Percentiles rank a stretch among this genome's conserved stretches.
Conservation (phyloP, 2,113 vertebrate genomes). For the Ginglymostoma cirratum region DNA sequence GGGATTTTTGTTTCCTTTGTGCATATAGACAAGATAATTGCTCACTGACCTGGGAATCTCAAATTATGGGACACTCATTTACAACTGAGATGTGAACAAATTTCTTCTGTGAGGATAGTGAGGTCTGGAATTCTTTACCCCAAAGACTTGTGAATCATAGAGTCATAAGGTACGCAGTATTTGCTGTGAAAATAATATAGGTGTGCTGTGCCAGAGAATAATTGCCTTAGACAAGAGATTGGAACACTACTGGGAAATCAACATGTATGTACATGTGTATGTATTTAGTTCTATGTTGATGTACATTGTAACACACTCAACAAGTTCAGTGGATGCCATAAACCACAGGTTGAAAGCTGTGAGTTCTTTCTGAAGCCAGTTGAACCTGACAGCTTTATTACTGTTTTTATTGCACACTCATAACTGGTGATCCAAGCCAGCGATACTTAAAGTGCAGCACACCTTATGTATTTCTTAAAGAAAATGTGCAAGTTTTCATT, state of each 20-base stretch:
- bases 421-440: background rate
- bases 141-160: background rate
- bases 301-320: background rate
- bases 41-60: no score
- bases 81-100: no score
- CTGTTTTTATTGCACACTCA: background rate
- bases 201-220: background rate
- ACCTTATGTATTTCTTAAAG: background rate
- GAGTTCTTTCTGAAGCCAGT: background rate
- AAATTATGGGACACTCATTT: no score
- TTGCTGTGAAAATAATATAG: background rate
- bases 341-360: background rate
- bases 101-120: no score
- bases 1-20: no score
- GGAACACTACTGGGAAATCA: background rate
- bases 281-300: background rate
- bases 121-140: no score
- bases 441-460: background rate
- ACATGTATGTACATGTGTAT: background rate
- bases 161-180: background rate
- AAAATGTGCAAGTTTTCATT: background rate
- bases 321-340: background rate
- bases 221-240: background rate
- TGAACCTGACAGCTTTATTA: background rate
- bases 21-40: no score